Percentiles rank a stretch among this genome's conserved stretches.
These are phyloP conservation scores for Clinocottus analis DNA, from an alignment of 2,113 vertebrate species.

Conservation along the genomic window DNA sequence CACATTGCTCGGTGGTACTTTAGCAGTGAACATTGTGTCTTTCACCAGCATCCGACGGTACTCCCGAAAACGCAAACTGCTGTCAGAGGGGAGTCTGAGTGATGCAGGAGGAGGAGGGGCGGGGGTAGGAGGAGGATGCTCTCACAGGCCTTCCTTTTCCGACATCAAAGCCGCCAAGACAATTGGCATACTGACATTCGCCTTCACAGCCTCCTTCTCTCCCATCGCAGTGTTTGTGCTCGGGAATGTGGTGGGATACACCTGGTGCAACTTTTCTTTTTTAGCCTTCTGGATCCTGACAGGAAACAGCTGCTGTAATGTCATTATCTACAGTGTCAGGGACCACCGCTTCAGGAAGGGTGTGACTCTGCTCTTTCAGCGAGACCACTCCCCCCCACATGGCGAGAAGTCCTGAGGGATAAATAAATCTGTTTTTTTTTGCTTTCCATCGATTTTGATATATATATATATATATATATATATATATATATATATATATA, in stretches of 20 bases:
- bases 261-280: conserved; percentile 90
- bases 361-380: conserved; percentile 82
- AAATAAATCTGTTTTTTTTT: neutral
- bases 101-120: conserved; percentile 45
- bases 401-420: conserved; percentile 74
- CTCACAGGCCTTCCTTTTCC: conserved; percentile 84
- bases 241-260: conserved; percentile 85
- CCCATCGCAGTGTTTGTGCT: conserved; percentile 87
- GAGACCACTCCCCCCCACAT: conserved; percentile 66
- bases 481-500: too few species aligned
- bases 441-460: too few species aligned
- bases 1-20: conserved; percentile 81
- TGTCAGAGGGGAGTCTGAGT: conserved; percentile 78
- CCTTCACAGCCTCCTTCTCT: conserved; percentile 86
- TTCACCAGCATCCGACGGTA: conserved; percentile 85
- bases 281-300: conserved; percentile 89
- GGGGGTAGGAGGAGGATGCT: conserved; percentile 66
- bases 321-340: conserved; percentile 87
- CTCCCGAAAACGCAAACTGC: conserved; percentile 80
- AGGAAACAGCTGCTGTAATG: conserved; percentile 89
- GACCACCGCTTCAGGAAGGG: conserved; percentile 87
- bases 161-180: conserved; percentile 90
- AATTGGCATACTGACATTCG: conserved; percentile 86
- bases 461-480: too few species aligned
- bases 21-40: conserved; percentile 84